These are phyloP conservation scores for Onychomys leucogaster DNA, from an alignment of 2,797 vertebrate genomes.

Conservation along the genomic window DNA sequence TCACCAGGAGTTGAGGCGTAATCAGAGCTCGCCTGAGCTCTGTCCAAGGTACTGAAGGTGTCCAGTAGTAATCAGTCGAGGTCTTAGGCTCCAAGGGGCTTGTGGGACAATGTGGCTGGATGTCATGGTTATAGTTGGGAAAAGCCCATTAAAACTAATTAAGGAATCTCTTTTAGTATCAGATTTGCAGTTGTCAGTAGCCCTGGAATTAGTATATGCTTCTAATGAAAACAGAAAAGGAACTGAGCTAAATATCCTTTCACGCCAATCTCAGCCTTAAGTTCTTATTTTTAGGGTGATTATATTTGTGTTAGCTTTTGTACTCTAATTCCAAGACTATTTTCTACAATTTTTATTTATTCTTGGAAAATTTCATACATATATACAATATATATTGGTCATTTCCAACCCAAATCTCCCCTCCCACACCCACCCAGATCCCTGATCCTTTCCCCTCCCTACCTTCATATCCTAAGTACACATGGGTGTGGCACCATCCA, in stretches of 20 bases:
- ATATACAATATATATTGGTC: not conserved
- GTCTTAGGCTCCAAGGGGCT: not conserved
- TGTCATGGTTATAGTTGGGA: not conserved
- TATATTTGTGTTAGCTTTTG: not conserved
- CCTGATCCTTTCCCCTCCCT: not conserved
- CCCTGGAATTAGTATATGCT: not conserved
- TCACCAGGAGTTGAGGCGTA: not conserved
- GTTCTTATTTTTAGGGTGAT: not conserved
- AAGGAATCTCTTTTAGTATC: not conserved
- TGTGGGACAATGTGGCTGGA: too few species aligned
- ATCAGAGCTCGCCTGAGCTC: accelerated
- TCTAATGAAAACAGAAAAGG: not conserved
- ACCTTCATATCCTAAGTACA: not conserved
- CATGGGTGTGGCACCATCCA: not conserved
- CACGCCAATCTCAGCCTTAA: not conserved
- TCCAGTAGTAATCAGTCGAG: not conserved
- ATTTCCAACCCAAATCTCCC: not conserved
- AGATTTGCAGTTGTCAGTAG: not conserved
- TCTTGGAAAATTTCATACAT: not conserved
- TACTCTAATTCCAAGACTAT: not conserved
- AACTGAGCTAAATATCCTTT: not conserved
- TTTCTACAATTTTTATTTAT: not conserved
- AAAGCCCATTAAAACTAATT: not conserved
- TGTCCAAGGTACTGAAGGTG: not conserved
- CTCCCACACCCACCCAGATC: not conserved